Evolutionary conservation across 2,113 vertebrate genomes (phyloP).

Genomic region (Anhinga rufa): DNA sequence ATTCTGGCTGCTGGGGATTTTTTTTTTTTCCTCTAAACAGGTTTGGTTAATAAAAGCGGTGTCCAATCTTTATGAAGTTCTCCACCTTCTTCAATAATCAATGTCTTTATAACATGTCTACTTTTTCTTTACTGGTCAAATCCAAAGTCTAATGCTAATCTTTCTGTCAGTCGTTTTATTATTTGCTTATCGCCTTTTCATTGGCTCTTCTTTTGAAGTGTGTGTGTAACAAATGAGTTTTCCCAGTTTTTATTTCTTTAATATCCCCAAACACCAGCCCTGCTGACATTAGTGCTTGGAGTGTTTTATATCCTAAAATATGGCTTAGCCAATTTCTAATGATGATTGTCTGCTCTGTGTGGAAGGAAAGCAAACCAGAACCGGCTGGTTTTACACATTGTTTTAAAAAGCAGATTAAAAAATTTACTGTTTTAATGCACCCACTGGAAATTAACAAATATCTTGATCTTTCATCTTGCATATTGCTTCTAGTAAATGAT

Average conservation of each 20-base stretch:
- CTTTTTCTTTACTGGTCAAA: neutral
- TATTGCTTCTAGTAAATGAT: neutral
- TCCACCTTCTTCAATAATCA: neutral
- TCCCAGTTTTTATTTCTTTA: neutral
- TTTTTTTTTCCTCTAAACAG: neutral
- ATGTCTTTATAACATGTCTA: neutral
- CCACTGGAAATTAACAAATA: neutral
- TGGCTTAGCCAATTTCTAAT: neutral
- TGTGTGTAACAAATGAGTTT: neutral
- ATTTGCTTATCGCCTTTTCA: neutral
- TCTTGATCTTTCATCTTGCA: neutral
- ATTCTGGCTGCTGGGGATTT: neutral
- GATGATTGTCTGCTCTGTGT: neutral
- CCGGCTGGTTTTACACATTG: neutral
- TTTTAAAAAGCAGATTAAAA: neutral
- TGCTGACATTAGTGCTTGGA: neutral
- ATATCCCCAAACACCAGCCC: neutral
- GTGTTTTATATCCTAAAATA: neutral
- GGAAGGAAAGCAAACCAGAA: neutral
- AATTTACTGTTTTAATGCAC: neutral
- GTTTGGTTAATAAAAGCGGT: constrained; percentile 29
- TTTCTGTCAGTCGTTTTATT: neutral
- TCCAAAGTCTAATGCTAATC: neutral
- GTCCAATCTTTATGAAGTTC: neutral
- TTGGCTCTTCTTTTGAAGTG: neutral